Evolutionary conservation across 2,888 invertebrate genomes (phyloP).

Genomic region (Hedya salicella): DNA sequence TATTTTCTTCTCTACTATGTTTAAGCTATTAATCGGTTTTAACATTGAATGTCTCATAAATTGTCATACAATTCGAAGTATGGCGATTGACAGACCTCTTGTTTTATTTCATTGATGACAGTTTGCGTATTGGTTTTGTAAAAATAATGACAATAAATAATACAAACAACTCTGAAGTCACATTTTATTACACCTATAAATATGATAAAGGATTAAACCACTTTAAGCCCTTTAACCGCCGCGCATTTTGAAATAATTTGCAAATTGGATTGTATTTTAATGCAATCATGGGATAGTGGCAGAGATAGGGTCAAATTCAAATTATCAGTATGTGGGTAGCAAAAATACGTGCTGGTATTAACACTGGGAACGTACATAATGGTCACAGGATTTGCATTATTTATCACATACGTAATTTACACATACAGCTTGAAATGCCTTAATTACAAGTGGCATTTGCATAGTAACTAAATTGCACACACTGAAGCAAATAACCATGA

Average conservation of each 20-base stretch:
- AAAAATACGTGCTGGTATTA: slow-evolving; percentile 15
- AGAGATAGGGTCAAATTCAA: slow-evolving; percentile 2
- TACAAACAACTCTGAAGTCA: slow-evolving; percentile 48
- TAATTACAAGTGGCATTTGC: neutral
- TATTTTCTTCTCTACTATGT: too few species aligned
- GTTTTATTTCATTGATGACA: neutral
- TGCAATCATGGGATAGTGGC: slow-evolving; percentile 8
- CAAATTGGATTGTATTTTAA: neutral
- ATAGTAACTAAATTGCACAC: slow-evolving; percentile 7
- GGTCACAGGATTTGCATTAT: neutral
- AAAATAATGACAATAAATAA: slow-evolving; percentile 37
- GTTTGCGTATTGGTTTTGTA: neutral
- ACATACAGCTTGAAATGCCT: slow-evolving; percentile 14
- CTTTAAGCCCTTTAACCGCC: slow-evolving; percentile 14
- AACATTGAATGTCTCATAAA: neutral
- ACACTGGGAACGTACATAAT: slow-evolving; percentile 15
- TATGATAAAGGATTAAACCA: slow-evolving; percentile 43
- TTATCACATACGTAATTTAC: slow-evolving; percentile 6
- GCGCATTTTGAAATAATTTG: slow-evolving; percentile 43
- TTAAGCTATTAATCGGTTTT: too few species aligned
- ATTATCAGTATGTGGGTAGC: neutral
- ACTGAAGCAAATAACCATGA: slow-evolving; percentile 15
- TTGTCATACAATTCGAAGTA: neutral
- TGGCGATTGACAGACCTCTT: neutral
- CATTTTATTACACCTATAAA: slow-evolving; percentile 60